These are phyloP conservation scores for Drosophila bunnanda DNA, from an alignment of 2,888 invertebrate genomes.

Conservation along the genomic window DNA sequence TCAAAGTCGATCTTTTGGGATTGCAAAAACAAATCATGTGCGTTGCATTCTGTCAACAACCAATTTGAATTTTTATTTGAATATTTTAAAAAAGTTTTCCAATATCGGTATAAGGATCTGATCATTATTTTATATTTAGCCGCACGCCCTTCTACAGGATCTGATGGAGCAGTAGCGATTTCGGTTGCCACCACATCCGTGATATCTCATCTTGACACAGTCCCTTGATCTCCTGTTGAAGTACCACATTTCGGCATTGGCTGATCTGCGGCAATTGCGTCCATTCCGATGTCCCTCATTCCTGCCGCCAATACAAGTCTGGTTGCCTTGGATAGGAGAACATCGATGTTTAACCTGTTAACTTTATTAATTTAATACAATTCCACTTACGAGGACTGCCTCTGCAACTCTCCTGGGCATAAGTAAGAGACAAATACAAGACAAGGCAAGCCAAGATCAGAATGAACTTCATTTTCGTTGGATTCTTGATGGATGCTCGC, in stretches of 20 bases:
- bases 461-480: slow-evolving; percentile 10
- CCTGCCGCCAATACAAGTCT: background rate
- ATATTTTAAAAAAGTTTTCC: background rate
- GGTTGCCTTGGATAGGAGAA: background rate
- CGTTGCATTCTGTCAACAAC: no score
- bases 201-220: slow-evolving; percentile 10
- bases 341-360: background rate
- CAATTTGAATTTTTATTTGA: background rate
- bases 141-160: slow-evolving; percentile 6
- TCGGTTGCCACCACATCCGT: slow-evolving; percentile 10
- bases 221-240: background rate
- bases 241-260: slow-evolving; percentile 12
- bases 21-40: no score
- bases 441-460: slow-evolving; percentile 7
- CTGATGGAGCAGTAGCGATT: slow-evolving; percentile 11
- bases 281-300: slow-evolving; percentile 8
- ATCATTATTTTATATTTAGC: background rate
- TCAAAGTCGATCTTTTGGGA: no score
- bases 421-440: background rate
- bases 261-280: background rate
- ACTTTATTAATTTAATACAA: background rate
- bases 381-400: slow-evolving; percentile 3
- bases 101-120: background rate
- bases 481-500: background rate
- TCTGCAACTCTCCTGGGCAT: slow-evolving; percentile 2